Base-by-base conservation (phyloP, 1,140 invertebrate species). In the Drosophila malerkotliana region DNA sequence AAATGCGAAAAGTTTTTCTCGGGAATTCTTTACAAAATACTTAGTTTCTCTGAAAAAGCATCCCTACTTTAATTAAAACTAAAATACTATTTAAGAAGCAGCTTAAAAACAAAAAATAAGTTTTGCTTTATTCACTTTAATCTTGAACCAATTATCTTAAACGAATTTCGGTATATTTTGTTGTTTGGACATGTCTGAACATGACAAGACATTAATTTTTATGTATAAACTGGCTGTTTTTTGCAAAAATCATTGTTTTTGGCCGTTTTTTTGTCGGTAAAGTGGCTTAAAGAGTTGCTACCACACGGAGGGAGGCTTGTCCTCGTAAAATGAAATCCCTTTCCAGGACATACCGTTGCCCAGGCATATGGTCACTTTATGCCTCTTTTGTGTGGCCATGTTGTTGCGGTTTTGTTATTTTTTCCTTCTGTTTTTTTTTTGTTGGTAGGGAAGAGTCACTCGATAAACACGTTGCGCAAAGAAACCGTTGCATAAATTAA, bases 401-500 rank as follows among this genome's bases (percentile, higher is more conserved):
- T 64, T 67, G 59, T 24, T 32, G 32, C 32, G 34, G 34, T 44
- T 44, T 44, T 44, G 14, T 44, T 18, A 5, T 37, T n/a, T 12
- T 37, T 37, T 12, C 9, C 9, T 37, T n/a, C 10, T 37, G 9
- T n/a, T 10, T 37, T 37, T 37, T 37, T 37, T 37, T 37, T 37
- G 7, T 37, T 10, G 7, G 34, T 4, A 9, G 4, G 3, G 10
- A 7, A 37, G 18, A 21, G 48, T 21, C 21, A 48, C 18, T 53
- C 52, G 79, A 82, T 82, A 83, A 83, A 83, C 79, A 82, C 75
- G 79, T 74, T 82, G 69, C 59, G 78, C 53, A 81, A 77, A 57
- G 62, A 81, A 81, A 77, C 74, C 56, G 75, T 61, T 83, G 80
- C 79, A 83, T 83, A 83, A 84, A 83, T 83, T 76, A 84, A 72